Conservation (phyloP, 2,888 invertebrate genomes). For the Theretra japonica region DNA sequence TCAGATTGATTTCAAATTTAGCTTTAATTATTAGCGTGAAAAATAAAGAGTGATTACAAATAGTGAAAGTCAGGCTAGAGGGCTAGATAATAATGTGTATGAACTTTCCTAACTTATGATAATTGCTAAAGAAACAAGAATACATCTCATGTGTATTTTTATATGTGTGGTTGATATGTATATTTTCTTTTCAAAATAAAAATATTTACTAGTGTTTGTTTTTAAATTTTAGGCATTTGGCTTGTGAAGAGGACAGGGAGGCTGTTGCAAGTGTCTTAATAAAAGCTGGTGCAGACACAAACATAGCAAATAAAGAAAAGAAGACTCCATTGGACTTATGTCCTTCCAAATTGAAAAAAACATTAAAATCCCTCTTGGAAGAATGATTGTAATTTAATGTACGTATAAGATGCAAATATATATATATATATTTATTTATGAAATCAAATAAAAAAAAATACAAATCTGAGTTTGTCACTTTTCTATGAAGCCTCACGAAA, state of each 20-base stretch:
- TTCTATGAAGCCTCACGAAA: not conserved
- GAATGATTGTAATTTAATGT: slow-evolving; percentile 35
- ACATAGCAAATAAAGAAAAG: slow-evolving; percentile 86
- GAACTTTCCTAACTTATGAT: too few relatives aligned
- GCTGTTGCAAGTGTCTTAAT: slow-evolving; percentile 88
- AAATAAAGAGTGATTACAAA: too few relatives aligned
- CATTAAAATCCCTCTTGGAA: slow-evolving; percentile 45
- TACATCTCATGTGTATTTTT: too few relatives aligned
- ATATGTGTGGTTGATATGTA: too few relatives aligned
- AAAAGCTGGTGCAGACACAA: slow-evolving; percentile 86
- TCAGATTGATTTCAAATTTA: too few relatives aligned
- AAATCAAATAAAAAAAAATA: too few relatives aligned
- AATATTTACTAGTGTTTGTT: not conserved
- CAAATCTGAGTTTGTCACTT: too few relatives aligned
- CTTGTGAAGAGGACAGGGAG: slow-evolving; percentile 91
- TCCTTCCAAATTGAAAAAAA: slow-evolving; percentile 63
- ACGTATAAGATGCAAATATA: not conserved
- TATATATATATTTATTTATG: not conserved
- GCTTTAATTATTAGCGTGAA: too few relatives aligned
- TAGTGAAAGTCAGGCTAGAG: too few relatives aligned
- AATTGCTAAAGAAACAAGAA: too few relatives aligned
- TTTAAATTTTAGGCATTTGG: slow-evolving; percentile 86
- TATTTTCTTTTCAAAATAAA: too few relatives aligned
- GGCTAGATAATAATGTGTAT: too few relatives aligned
- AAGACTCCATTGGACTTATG: slow-evolving; percentile 87